Evolutionary conservation across 2,888 invertebrate genomes (phyloP), one percentile per base, ranked within the genome.

Genomic region (Leptinotarsa peninsularis): DNA sequence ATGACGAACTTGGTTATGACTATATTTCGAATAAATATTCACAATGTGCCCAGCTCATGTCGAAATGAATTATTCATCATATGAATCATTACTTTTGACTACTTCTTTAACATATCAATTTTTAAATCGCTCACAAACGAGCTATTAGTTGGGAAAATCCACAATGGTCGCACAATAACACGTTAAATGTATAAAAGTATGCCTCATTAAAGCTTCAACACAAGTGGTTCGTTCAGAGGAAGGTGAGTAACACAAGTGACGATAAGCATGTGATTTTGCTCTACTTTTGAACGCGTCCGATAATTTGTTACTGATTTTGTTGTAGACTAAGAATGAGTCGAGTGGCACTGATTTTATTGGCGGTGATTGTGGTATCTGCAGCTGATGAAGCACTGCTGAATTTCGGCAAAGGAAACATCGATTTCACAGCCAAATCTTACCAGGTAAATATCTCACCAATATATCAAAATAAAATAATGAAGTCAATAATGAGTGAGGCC

Each of bases 391-490:
- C 21, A 58, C 23, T 58, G 3, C 58, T 21, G 1, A 18, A 14
- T 58, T 58, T 14, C 21, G 23, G 14, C 4, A 58, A 58, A 58
- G 58, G 58, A 23, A 58, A 58, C 23, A 15, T 23, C 21, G 58
- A 23, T 21, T 58, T 58, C 58, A 58, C 58, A 23, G 58, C 58
- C 21, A 58, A 17, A 58, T 58, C 58, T 15, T 58, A 58, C 23
- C 23, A 58, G 58, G 58, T 58, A 15, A 58, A 23, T 54, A 18
- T 3, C 10, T 13, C 10, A 43, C 10, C 43, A 43, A 43, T 43
- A 33, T 33, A 10, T 7, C 2, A 5, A 33, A 5, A 7, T 33
- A 10, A 3, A 43, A 3, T 3, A 3, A 43, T 43, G 0, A 43
- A 13, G 43, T 43, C 43, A 10, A 43, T 43, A 43, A 43, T 43